Evolutionary conservation across 2,113 vertebrate species (phyloP).

Genomic region (Alouatta palliata): DNA sequence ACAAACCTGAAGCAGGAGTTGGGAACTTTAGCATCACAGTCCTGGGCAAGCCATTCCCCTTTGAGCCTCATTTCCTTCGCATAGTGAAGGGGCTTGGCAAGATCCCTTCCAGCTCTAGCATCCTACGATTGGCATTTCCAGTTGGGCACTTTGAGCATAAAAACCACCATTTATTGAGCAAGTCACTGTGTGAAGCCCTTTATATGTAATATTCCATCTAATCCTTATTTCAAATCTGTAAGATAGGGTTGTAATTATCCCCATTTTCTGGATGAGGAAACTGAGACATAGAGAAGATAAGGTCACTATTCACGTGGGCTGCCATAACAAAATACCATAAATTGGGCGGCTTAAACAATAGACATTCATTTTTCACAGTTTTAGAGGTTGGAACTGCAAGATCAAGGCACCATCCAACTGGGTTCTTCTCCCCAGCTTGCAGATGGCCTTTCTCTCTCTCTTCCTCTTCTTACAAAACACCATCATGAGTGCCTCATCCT

Average conservation of each 20-base stretch:
- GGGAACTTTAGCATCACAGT: background rate
- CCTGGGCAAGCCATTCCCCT: background rate
- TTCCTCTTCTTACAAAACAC: background rate
- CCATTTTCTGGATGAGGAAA: background rate
- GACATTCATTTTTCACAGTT: background rate
- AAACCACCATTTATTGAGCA: background rate
- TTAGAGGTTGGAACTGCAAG: background rate
- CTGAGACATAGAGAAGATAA: background rate
- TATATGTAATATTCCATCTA: background rate
- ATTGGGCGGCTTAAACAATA: background rate
- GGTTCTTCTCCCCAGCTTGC: background rate
- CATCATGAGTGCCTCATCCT: background rate
- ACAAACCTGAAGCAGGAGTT: background rate
- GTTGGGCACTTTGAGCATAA: fast-evolving
- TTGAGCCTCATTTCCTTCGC: background rate
- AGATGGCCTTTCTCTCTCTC: background rate
- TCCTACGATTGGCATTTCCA: background rate
- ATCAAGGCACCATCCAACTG: background rate
- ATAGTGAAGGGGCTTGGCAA: background rate
- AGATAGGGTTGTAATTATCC: background rate
- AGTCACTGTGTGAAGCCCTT: background rate
- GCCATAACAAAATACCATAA: background rate
- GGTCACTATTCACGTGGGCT: background rate
- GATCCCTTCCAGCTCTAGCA: background rate
- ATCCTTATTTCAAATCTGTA: background rate